Conservation (phyloP, 1,140 invertebrate genomes). For the Drusus annulatus region DNA sequence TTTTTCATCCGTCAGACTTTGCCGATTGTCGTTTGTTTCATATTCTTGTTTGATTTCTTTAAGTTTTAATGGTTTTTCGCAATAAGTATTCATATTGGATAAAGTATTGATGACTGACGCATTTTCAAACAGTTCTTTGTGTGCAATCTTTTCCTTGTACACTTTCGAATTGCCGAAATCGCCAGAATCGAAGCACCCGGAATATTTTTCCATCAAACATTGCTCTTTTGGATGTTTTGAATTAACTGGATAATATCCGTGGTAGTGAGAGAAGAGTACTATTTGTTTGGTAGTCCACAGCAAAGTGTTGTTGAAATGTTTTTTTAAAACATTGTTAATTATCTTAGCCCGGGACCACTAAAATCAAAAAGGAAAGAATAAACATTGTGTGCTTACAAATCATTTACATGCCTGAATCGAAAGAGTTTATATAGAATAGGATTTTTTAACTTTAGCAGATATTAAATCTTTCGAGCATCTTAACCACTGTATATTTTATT, state of each 20-base stretch:
- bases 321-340: constrained; percentile 63
- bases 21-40: neutral
- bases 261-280: constrained; percentile 64
- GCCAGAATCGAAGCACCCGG: neutral
- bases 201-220: neutral
- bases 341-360: constrained; percentile 71
- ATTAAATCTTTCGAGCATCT: too few species aligned
- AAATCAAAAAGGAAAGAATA: constrained; percentile 53
- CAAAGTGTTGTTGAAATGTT: constrained; percentile 32
- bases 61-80: neutral
- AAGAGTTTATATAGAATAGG: too few species aligned
- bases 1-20: too few species aligned
- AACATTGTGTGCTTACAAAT: neutral
- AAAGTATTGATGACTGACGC: constrained; percentile 47
- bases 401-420: too few species aligned
- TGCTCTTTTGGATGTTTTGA: neutral
- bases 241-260: constrained; percentile 63
- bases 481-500: too few species aligned
- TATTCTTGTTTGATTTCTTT: constrained; percentile 5
- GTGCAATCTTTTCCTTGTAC: constrained; percentile 23
- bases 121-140: constrained; percentile 50
- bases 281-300: constrained; percentile 69
- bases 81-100: constrained; percentile 23
- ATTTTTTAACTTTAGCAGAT: too few species aligned
- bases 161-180: constrained; percentile 16